phyloP scores from a whole-genome alignment of 2,888 invertebrate genomes.

The Aphrophora alni region DNA sequence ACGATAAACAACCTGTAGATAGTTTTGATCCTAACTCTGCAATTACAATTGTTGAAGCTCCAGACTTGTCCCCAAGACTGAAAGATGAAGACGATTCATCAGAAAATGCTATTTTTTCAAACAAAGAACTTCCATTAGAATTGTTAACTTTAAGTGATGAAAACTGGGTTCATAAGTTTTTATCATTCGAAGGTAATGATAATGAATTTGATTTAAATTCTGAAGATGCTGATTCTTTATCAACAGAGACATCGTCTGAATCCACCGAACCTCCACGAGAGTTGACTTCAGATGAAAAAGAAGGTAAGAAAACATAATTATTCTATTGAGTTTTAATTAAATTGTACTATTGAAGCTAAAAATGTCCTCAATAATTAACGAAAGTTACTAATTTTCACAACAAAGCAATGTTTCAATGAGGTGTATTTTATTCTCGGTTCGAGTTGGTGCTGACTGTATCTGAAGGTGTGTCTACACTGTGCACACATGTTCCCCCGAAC shows the following conservation, averaged over 20 bases:
- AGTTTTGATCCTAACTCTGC: conserved; percentile 21
- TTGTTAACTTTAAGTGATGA: conserved; percentile 31
- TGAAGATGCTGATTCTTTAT: conserved; percentile 54
- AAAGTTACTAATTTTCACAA: too few relatives aligned
- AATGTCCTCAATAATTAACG: too few relatives aligned
- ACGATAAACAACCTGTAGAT: background rate
- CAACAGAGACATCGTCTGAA: conserved; percentile 52
- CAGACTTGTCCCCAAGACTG: conserved; percentile 56
- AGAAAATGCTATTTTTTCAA: conserved; percentile 49
- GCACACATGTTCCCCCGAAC: too few relatives aligned
- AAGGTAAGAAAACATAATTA: conserved; percentile 66
- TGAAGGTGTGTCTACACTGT: too few relatives aligned
- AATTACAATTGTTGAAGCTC: conserved; percentile 52
- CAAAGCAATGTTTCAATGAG: too few relatives aligned
- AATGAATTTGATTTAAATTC: conserved; percentile 57
- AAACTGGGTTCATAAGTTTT: conserved; percentile 28
- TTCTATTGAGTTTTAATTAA: conserved; percentile 29
- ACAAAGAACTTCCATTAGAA: conserved; percentile 41
- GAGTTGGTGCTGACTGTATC: too few relatives aligned
- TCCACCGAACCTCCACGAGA: conserved; percentile 56
- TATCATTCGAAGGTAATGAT: conserved; percentile 53
- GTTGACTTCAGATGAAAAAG: conserved; percentile 69
- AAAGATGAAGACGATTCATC: conserved; percentile 32
- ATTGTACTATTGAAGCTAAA: background rate
- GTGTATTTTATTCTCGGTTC: too few relatives aligned